Evolutionary conservation across 2,888 invertebrate genomes (phyloP).

Genomic region (Drymonia ruficornis): DNA sequence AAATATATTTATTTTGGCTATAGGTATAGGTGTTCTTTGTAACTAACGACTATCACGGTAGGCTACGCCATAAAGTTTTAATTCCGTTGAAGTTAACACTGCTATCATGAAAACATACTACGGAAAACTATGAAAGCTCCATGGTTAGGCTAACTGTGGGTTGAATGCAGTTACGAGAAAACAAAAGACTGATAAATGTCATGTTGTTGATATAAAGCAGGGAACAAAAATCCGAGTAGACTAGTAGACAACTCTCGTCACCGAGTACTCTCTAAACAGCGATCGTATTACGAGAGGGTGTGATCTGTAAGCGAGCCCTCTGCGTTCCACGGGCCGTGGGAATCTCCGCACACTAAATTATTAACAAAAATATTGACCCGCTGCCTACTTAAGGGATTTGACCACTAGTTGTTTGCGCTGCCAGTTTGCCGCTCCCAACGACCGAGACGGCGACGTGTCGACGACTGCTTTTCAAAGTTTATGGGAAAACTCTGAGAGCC

Average conservation of each 20-base stretch:
- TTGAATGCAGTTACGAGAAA: not conserved
- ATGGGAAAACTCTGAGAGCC: conserved; percentile 71
- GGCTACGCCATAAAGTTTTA: too few relatives aligned
- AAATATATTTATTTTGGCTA: too few relatives aligned
- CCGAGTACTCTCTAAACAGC: conserved; percentile 58
- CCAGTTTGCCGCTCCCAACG: conserved; percentile 74
- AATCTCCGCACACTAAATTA: conserved; percentile 77
- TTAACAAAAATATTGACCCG: conserved; percentile 83
- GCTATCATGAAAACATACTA: too few relatives aligned
- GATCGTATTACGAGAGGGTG: conserved; percentile 57
- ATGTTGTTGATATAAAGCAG: conserved; percentile 9
- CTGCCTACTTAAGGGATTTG: conserved; percentile 84
- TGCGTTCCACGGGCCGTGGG: conserved; percentile 66
- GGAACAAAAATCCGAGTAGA: conserved; percentile 20
- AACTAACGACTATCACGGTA: too few relatives aligned
- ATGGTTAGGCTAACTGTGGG: too few relatives aligned
- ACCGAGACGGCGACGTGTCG: conserved; percentile 50
- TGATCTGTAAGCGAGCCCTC: conserved; percentile 69
- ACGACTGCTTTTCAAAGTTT: conserved; percentile 74
- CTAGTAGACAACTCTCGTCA: conserved; percentile 29
- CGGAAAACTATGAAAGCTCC: too few relatives aligned
- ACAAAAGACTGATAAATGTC: not conserved
- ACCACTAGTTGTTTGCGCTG: conserved; percentile 77
- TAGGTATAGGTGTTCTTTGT: too few relatives aligned
- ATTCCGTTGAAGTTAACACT: too few relatives aligned